Evolutionary conservation across 2,113 vertebrate genomes (phyloP).

Genomic region (Grammatotria lemairii): DNA sequence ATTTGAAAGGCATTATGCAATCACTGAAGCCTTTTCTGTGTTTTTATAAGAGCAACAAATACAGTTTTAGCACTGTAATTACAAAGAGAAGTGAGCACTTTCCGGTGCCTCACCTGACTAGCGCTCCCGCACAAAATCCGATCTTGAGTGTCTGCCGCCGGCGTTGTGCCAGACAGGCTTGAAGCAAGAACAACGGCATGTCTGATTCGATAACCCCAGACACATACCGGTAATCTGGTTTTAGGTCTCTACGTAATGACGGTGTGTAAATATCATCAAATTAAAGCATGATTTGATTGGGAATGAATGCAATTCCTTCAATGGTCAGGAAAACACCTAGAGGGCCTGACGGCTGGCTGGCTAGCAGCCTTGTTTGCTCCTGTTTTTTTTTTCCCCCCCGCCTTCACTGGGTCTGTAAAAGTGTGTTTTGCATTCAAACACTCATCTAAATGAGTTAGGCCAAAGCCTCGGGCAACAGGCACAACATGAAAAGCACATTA

Average conservation of each 20-base stretch:
- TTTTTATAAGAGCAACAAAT: background rate
- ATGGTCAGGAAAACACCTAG: constrained; percentile 25
- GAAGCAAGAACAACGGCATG: constrained; percentile 12
- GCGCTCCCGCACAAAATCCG: background rate
- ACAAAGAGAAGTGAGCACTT: background rate
- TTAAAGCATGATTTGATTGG: constrained; percentile 30
- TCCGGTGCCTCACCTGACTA: background rate
- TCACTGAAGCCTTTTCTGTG: background rate
- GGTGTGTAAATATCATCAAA: constrained; percentile 47
- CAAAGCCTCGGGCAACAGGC: constrained; percentile 40
- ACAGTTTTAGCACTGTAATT: background rate
- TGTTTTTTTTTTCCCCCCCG: background rate
- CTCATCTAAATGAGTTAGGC: constrained; percentile 52
- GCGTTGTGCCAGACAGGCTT: background rate
- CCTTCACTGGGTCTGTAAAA: background rate
- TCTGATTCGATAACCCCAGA: constrained; percentile 39
- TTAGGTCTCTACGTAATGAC: constrained; percentile 15
- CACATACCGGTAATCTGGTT: constrained; percentile 44
- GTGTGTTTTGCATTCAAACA: constrained; percentile 51
- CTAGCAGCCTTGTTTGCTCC: background rate
- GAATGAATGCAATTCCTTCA: constrained; percentile 11
- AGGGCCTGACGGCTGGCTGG: background rate
- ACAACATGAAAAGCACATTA: constrained; percentile 66
- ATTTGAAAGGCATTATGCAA: background rate
- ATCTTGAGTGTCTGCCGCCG: background rate